Evolutionary conservation across 2,888 invertebrate species (phyloP), one percentile per base, ranked within the genome.

Genomic region (Scaptomyza parva): DNA sequence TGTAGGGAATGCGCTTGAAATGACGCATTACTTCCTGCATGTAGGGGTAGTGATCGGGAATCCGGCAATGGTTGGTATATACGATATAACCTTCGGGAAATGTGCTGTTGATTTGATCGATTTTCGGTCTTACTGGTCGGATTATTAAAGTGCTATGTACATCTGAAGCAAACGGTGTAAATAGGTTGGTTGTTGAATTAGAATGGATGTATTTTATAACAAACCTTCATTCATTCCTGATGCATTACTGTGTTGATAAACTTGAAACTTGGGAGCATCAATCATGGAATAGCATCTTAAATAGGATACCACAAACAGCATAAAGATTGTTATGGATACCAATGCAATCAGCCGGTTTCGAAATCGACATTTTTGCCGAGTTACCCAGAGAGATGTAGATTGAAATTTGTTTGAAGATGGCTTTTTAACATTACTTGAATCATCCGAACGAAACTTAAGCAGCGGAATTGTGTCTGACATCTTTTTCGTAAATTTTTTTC

Each of bases 31-130:
- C 92, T 67, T 93, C 93, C 4, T 84, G 73, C 57, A 93, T 93
- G 71, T 94, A 93, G 3, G 94, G 93, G 85, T 94, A 93, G 59
- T 94, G 76, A 66, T 94, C 93, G 12, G 93, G 92, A 87, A 95
- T 95, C 82, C 93, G 93, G 80, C 95, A 95, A 82, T 92, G 93
- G 28, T 93, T 92, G 82, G 93, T 94, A 92, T 93, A 91, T 7
- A 92, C 92, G 22, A 92, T 82, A 72, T 89, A 92, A 65, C 90
- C 91, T 89, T 85, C 48, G 40, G 89, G 55, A 57, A 66, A 65
- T 72, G 60, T 50, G 35, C 17, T 17, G 17, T 37, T 24, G 37
- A 26, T 41, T 8, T 37, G 12, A 17, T 28, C 14, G 11, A 3
- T 9, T 18, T 18, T 12, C 12, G 3, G 11, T 2, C 12, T 14